A percentile compares a stretch with the other conserved stretches of the same genome.
These are phyloP conservation scores for Fissipunctia ypsillon DNA, from an alignment of 2,888 invertebrate genomes.

Conservation along the genomic window DNA sequence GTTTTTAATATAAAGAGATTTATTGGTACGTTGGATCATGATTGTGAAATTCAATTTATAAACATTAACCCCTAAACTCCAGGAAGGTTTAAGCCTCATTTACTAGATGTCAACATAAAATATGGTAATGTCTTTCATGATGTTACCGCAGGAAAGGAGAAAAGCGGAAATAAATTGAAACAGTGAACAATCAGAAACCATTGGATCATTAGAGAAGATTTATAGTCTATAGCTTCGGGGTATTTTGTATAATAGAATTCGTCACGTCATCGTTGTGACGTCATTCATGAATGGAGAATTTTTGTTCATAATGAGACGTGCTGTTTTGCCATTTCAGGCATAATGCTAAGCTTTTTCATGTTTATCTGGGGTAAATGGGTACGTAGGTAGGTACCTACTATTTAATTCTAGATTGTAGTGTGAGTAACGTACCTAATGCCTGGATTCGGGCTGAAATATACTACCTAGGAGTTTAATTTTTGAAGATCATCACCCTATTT, in stretches of 20 bases:
- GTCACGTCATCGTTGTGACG: constrained; percentile 44
- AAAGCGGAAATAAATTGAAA: constrained; percentile 73
- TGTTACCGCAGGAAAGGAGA: constrained; percentile 59
- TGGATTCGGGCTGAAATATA: not conserved
- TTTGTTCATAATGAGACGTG: constrained; percentile 18
- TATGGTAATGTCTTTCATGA: constrained; percentile 74
- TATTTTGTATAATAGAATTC: constrained; percentile 43
- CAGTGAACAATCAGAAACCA: constrained; percentile 69
- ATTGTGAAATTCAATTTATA: constrained; percentile 38
- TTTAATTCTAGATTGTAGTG: not conserved
- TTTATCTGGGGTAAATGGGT: not conserved
- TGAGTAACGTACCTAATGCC: not conserved
- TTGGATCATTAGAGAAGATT: constrained; percentile 74
- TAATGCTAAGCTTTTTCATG: not conserved
- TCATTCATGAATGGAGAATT: constrained; percentile 20
- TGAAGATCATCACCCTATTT: no score
- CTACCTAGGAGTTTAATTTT: not conserved
- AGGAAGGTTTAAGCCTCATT: constrained; percentile 68
- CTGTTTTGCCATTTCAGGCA: not conserved
- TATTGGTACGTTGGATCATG: constrained; percentile 21
- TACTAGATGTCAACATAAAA: constrained; percentile 74
- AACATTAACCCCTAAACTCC: constrained; percentile 38
- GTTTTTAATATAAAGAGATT: constrained; percentile 32
- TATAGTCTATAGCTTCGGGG: constrained; percentile 55
- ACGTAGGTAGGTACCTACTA: not conserved